Base-by-base conservation (phyloP, 2,113 vertebrate genomes). In the Cyphomyrus plagiostoma region DNA sequence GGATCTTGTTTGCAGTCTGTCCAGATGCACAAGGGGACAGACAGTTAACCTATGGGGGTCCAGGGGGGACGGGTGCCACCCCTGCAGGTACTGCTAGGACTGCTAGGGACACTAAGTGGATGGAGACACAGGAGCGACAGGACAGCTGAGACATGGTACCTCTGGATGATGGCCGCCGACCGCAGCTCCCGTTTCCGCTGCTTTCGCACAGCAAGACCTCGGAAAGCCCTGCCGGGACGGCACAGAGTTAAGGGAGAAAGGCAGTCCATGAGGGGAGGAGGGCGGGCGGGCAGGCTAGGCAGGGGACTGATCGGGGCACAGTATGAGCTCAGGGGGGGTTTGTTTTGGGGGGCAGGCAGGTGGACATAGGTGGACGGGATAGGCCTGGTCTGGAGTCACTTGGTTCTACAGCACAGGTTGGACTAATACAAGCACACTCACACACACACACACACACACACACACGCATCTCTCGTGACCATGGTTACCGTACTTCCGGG, bases 201-300 rank as follows among this genome's bases (percentile, higher is more conserved):
- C 94, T 97, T 97, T 97, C 96, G 97, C 94, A 97, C 96, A 92
- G 96, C 96, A 97, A 97, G 97, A 96, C 97, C 96, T 94, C 96
- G 97, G 96, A 98, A 98, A 52, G 97, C 96, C 97, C 97, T 98
- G 97, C 93, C 95, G 95, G 97, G 97, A 96, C 94, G 93, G 92
- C 93, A 93, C 90, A 93, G 91, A 90, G 90, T 95, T 92, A 93
- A 93, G 92, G 91, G 92, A 91, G 93, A 90, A 4, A 9, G 15
- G 66, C 10, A 45, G 77, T 21, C 10, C 50, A 19, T n/a, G 39
- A 39, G 35, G 50, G 74, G 9, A 2, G 9, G 52, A 19, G 50
- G 50, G 50, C 3, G 46, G 88, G 39, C 3, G 30, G 46, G 42
- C n/a, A 3, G 46, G 42, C 13, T 39, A 21, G 52, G 53, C 17